phyloP scores from a whole-genome alignment of 1,140 invertebrate genomes.

The Charaxes varanes region DNA sequence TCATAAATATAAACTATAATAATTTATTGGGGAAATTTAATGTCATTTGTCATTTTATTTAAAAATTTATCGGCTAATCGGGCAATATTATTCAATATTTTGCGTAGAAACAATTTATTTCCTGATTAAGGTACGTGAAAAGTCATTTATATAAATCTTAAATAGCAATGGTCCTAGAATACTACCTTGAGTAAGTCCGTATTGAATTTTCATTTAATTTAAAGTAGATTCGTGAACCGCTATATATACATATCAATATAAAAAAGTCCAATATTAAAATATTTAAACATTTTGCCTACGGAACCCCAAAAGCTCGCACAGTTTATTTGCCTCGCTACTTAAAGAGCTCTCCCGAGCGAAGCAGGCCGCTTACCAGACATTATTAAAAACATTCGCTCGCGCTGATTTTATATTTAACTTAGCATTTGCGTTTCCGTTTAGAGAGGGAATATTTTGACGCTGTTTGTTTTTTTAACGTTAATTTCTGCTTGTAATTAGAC shows the following conservation, averaged over 20 bases:
- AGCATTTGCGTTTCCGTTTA: conserved; percentile 8
- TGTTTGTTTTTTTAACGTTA: conserved; percentile 7
- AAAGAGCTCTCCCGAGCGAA: conserved; percentile 31
- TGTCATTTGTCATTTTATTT: neutral
- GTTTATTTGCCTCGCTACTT: conserved; percentile 36
- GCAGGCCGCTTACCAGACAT: conserved; percentile 30
- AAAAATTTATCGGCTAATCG: no score
- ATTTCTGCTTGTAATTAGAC: conserved; percentile 1
- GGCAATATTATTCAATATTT: no score
- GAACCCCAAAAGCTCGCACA: conserved; percentile 22
- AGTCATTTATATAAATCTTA: no score
- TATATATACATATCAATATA: no score
- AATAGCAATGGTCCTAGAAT: no score
- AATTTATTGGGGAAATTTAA: no score
- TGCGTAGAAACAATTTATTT: no score
- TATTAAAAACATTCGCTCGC: conserved; percentile 34
- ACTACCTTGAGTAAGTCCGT: no score
- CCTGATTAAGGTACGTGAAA: no score
- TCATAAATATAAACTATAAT: neutral
- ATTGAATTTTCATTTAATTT: no score
- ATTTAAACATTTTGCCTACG: conserved; percentile 1
- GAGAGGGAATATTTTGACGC: conserved; percentile 3
- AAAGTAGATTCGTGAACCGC: no score
- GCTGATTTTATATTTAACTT: conserved; percentile 26
- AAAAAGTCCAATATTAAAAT: no score